A percentile compares a stretch with the other conserved stretches of the same genome.
These are phyloP conservation scores for Oryzias melastigma DNA, from an alignment of 2,113 vertebrate species.

Conservation along the genomic window DNA sequence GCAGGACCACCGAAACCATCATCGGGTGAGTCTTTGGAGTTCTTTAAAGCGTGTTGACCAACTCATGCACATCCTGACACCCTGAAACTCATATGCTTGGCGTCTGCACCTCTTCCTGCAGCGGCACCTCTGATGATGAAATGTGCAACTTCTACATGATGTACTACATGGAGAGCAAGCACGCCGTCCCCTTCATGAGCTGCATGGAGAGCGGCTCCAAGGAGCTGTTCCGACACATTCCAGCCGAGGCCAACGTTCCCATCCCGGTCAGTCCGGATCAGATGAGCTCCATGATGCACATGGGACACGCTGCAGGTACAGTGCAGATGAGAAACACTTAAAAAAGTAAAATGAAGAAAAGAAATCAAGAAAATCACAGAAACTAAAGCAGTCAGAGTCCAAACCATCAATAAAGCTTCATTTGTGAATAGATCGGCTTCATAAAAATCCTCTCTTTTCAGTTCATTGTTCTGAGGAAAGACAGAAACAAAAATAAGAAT, in stretches of 20 bases:
- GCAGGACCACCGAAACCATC: slow-evolving; percentile 83
- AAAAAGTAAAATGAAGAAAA: too few relatives aligned
- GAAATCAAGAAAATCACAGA: too few relatives aligned
- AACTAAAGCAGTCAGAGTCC: too few relatives aligned
- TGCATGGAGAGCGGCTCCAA: slow-evolving; percentile 83
- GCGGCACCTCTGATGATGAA: slow-evolving; percentile 90
- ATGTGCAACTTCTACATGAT: slow-evolving; percentile 99
- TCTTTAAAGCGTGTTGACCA: too few relatives aligned
- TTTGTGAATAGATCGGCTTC: too few relatives aligned
- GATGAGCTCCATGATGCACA: slow-evolving; percentile 80
- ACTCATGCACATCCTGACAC: too few relatives aligned
- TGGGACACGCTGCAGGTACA: slow-evolving; percentile 80
- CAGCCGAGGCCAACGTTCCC: slow-evolving; percentile 87
- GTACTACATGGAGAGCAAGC: slow-evolving; percentile 96
- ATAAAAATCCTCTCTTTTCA: too few relatives aligned
- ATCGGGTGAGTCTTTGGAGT: slow-evolving; percentile 83
- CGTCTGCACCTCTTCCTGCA: slow-evolving; percentile 53
- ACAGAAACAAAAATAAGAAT: background rate
- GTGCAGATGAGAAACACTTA: too few relatives aligned
- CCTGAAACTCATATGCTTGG: background rate
- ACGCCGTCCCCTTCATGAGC: slow-evolving; percentile 87
- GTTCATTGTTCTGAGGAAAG: too few relatives aligned
- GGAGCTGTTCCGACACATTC: slow-evolving; percentile 85
- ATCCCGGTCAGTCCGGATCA: slow-evolving; percentile 80
- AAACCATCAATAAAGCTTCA: too few relatives aligned